These are phyloP conservation scores for Etheostoma nigrum DNA, from an alignment of 2,797 vertebrate genomes.

Conservation along the genomic window DNA sequence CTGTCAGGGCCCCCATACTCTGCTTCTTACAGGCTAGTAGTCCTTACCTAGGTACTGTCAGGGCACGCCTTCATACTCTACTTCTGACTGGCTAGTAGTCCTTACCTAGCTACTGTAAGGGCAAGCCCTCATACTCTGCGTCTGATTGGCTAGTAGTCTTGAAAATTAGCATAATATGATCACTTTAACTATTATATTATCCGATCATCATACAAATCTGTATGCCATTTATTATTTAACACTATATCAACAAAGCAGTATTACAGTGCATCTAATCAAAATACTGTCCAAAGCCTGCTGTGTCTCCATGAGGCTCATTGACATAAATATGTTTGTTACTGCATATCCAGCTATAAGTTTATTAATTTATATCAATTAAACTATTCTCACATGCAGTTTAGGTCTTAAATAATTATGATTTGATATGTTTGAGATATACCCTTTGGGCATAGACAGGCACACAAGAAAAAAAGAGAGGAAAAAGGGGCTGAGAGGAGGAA, in stretches of 20 bases:
- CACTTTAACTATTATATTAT: background rate
- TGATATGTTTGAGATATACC: slow-evolving; percentile 8
- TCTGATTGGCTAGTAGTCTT: no score
- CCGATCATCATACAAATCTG: background rate
- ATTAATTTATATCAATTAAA: background rate
- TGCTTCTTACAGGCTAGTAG: no score
- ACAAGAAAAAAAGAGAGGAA: background rate
- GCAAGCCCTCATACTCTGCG: no score
- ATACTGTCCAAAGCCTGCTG: background rate
- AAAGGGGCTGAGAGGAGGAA: slow-evolving; percentile 4
- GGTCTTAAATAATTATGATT: slow-evolving; percentile 27
- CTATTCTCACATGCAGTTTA: background rate
- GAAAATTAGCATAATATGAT: no score
- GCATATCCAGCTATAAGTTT: no score
- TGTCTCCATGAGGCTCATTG: background rate
- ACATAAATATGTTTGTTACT: background rate
- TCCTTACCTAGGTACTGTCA: no score
- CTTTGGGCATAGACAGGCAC: slow-evolving; percentile 17
- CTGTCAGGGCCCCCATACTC: no score
- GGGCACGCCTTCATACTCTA: no score
- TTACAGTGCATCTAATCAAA: background rate
- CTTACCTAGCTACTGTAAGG: no score
- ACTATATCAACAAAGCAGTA: background rate
- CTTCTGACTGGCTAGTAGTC: no score
- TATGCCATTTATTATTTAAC: no score